Base-by-base conservation (phyloP, 2,797 vertebrate genomes). In the Brachymystax lenok region DNA sequence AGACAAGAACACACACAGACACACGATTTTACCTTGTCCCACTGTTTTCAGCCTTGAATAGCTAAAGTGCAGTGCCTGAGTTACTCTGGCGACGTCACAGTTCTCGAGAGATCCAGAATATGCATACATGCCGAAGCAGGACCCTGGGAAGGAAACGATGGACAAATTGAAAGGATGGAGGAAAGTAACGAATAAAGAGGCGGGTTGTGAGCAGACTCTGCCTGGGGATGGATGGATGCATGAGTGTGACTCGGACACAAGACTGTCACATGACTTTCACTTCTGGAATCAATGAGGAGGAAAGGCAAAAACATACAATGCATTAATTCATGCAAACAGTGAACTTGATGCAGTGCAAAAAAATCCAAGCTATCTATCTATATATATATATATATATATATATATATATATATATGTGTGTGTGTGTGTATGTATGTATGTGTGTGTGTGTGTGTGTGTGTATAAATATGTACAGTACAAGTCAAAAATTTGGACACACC, bases 261-360 rank as follows among this genome's bases (percentile, higher is more conserved):
- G 88, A 86, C 83, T 83, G 68, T 88, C 86, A 85, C 83, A 84
- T 85, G 86, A 88, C 30, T 66, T 70, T 73, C 28, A 71, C 86
- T 88, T 83, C 73, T 86, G 80, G 51, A 87, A 85, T 78, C 84
- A 80, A 63, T 19, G 51, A 86, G 76, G 75, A 85, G 72, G 69
- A 76, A 70, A 33, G 85, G 84, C 84, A 86, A 80, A 84, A 90
- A 61, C 80, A 88, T 85, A 87, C 77, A 87, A 84, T 90, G 88
- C 92, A 93, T 90, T 87, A 80, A 90, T 83, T 84, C 80, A 85
- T 92, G 88, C 90, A 90, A 88, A 94, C 89, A 90, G 85, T 91
- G 89, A 90, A 93, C 91, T 93, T 89, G 84, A 92, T 86, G 87
- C 92, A 90, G 92, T 92, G 93, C 93, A 94, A 94, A 85, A 87